These are phyloP conservation scores for Chiloscyllium plagiosum DNA, from an alignment of 2,113 vertebrate genomes.

Conservation along the genomic window DNA sequence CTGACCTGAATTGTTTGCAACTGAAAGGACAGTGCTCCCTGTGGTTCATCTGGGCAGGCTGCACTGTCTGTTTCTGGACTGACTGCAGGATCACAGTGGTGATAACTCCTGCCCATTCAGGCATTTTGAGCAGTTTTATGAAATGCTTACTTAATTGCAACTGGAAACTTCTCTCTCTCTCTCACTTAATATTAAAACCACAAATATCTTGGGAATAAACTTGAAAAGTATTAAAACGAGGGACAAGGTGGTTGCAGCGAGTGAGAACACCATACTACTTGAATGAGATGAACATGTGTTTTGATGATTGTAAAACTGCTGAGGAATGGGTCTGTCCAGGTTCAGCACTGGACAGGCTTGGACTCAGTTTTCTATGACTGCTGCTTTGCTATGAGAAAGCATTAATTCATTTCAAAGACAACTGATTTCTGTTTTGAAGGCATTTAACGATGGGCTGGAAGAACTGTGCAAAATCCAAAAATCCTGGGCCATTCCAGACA, in stretches of 20 bases:
- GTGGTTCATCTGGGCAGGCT: background rate
- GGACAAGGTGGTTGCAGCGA: background rate
- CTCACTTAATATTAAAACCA: background rate
- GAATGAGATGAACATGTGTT: background rate
- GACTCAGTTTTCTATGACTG: background rate
- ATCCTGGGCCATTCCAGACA: slow-evolving; percentile 92
- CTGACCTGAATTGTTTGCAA: background rate
- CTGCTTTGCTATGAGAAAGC: background rate
- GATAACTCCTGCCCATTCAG: background rate
- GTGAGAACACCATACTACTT: background rate
- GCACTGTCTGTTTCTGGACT: too few relatives aligned
- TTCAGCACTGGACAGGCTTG: background rate
- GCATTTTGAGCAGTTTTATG: background rate
- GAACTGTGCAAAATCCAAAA: slow-evolving; percentile 95
- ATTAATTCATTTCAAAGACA: background rate
- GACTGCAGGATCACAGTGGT: too few relatives aligned
- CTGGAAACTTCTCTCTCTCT: background rate
- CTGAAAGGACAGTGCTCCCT: background rate
- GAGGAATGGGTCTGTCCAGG: background rate
- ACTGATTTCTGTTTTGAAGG: slow-evolving; percentile 57
- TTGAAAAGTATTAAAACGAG: background rate
- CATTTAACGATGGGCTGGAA: slow-evolving; percentile 91
- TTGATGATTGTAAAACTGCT: background rate
- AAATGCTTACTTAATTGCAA: background rate
- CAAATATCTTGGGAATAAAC: background rate